Conservation (phyloP, 1,140 invertebrate species). For the Drosophila prosaltans region DNA sequence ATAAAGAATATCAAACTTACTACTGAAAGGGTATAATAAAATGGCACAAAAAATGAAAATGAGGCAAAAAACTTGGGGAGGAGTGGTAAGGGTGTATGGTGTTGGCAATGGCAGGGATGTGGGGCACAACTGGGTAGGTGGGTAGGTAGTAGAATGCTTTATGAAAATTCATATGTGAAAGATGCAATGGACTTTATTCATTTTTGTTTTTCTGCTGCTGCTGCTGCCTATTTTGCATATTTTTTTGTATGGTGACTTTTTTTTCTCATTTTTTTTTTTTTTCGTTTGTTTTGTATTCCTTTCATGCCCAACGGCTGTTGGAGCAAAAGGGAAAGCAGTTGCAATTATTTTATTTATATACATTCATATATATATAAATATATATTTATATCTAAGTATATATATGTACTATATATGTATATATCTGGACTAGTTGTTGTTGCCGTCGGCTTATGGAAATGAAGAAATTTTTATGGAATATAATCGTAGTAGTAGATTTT, state of each 20-base stretch:
- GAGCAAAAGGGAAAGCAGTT: constrained; percentile 53
- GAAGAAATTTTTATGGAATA: not conserved
- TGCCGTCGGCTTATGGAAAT: not conserved
- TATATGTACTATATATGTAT: not conserved
- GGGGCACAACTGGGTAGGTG: not conserved
- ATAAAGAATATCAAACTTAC: not conserved
- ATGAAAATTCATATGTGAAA: constrained; percentile 45
- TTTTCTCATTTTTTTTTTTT: constrained; percentile 31
- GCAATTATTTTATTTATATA: constrained; percentile 63
- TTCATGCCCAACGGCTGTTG: constrained; percentile 24
- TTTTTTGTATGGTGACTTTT: constrained; percentile 31
- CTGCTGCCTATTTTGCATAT: constrained; percentile 67
- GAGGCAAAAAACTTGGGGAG: constrained; percentile 22
- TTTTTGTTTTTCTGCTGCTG: constrained; percentile 29
- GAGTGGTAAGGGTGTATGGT: not conserved
- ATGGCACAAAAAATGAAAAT: constrained; percentile 54
- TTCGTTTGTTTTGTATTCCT: not conserved
- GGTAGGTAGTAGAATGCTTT: constrained; percentile 13
- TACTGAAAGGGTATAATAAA: constrained; percentile 11
- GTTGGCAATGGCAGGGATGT: not conserved
- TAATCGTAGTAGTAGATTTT: not conserved
- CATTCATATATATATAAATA: constrained; percentile 1
- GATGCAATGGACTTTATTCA: constrained; percentile 45
- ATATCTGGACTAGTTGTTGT: not conserved
- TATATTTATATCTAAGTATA: not conserved